Evolutionary conservation across 2,797 vertebrate species (phyloP).

Genomic region (Phaenicophaeus curvirostris): DNA sequence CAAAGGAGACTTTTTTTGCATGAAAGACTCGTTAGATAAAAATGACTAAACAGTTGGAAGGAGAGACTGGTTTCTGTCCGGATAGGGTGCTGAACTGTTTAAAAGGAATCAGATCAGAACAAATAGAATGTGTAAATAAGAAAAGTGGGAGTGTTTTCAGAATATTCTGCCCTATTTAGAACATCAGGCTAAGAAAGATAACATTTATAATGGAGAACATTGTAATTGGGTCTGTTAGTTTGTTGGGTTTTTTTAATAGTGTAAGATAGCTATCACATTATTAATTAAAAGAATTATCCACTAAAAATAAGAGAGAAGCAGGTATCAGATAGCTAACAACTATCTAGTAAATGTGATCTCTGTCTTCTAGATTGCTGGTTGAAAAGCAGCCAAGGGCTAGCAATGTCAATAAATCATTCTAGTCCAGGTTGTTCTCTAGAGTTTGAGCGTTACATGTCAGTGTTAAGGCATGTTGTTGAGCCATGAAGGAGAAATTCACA

Average conservation of each 20-base stretch:
- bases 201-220: neutral
- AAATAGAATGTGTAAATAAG: neutral
- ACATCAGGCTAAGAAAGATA: neutral
- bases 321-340: neutral
- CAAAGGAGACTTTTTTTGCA: neutral
- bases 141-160: neutral
- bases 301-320: neutral
- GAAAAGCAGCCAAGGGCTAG: neutral
- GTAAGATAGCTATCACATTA: neutral
- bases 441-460: neutral
- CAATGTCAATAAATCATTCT: neutral
- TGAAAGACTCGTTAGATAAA: neutral
- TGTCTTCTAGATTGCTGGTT: neutral
- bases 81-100: neutral
- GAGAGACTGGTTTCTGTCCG: neutral
- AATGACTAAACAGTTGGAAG: neutral
- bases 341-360: neutral
- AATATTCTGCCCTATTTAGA: neutral
- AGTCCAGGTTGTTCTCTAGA: neutral
- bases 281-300: neutral
- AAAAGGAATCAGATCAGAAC: neutral
- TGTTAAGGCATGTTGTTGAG: neutral
- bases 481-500: neutral
- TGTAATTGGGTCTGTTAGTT: neutral
- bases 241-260: neutral